phyloP scores from a whole-genome alignment of 2,113 vertebrate genomes.

The Cyanistes caeruleus region DNA sequence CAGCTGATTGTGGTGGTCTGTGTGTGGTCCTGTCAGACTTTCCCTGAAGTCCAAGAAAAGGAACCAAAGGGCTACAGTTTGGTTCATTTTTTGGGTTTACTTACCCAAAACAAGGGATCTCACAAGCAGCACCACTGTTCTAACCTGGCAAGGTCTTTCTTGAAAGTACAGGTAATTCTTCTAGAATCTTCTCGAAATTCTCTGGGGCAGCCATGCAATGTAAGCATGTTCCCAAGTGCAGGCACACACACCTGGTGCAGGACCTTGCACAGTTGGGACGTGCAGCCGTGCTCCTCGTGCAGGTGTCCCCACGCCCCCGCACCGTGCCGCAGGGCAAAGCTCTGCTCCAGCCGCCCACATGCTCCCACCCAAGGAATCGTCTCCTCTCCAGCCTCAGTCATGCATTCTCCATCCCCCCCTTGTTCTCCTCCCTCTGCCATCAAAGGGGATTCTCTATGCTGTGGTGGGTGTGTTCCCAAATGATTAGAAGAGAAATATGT shows the following conservation, averaged over 20 bases:
- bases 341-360: not conserved
- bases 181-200: too few species aligned
- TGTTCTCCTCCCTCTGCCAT: not conserved
- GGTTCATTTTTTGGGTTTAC: not conserved
- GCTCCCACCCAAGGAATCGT: not conserved
- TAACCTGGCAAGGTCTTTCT: not conserved
- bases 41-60: not conserved
- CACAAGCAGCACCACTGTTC: not conserved
- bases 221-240: rapidly evolving
- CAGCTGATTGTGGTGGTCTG: not conserved
- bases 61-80: not conserved
- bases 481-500: not conserved
- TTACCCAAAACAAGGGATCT: not conserved
- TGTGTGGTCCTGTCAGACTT: rapidly evolving
- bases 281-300: rapidly evolving
- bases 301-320: not conserved
- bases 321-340: rapidly evolving
- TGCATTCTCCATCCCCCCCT: not conserved
- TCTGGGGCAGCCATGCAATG: not conserved
- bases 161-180: not conserved
- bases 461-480: not conserved
- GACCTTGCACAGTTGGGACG: rapidly evolving
- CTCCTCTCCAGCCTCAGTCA: not conserved
- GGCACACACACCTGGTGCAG: not conserved
- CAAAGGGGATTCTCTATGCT: not conserved